Base-by-base conservation (phyloP, 2,888 invertebrate genomes). In the Meiosimyza platycephala region DNA sequence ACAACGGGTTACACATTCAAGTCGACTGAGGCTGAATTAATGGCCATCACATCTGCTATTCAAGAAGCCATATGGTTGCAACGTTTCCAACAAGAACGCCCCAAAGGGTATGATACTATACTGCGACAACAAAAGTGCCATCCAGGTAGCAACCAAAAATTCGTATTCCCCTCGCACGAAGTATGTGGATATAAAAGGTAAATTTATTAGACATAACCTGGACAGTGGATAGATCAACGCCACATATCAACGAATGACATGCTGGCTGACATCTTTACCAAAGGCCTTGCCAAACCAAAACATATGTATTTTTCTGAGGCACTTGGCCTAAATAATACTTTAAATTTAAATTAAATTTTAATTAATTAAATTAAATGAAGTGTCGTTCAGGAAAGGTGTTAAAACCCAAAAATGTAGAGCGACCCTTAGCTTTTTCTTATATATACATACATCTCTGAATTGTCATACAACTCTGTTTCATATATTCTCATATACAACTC, bases 21-120 rank as follows among this genome's bases (percentile, higher is more conserved):
- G 33, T 64, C 54, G 50, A 71, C 63, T 22, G 68, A 74, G n/a
- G 22, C 22, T 2, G 22, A 22, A 22, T 22, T 22, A 1, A 2
- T 22, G 67, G 63, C 65, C 15, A 60, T 76, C 50, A 65, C 22
- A n/a, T 57, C 71, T 55, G 76, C 76, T 54, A 60, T 22, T 22
- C 22, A 22, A 22, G 22, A 22, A 22, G 22, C 72, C 50, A 72
- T 67, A 63, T 73, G 74, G 73, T 47, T 76, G 18, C 69, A 73
- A 64, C 67, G 55, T 15, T 60, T 75, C 2, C 59, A 75, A 55
- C 54, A 66, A 51, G 64, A 76, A 40, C 3, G 13, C 6, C 18
- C 50, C 13, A 52, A 1, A 22, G 40, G 11, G 40, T 6, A 3
- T 73, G 18, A 52, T 18, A 55, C 33, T 64, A 22, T 47, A 64